A percentile compares a stretch with the other conserved stretches of the same genome.
Evolutionary conservation across 2,888 invertebrate genomes (phyloP).

Genomic region (Thecophora atra): DNA sequence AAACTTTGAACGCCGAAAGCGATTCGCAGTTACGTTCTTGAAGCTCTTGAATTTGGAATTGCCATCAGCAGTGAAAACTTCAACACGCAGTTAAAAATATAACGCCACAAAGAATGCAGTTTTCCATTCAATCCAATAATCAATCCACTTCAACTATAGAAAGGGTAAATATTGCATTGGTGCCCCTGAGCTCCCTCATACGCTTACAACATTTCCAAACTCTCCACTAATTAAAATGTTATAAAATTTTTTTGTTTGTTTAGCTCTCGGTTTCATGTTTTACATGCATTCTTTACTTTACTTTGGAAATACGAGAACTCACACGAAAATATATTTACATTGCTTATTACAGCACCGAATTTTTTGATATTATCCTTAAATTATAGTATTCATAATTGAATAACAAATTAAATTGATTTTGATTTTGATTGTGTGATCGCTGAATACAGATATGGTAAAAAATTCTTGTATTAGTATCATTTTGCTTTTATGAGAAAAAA

Average conservation of each 20-base stretch:
- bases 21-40: no score
- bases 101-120: not conserved
- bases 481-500: no score
- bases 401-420: no score
- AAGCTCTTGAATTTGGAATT: not conserved
- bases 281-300: not conserved
- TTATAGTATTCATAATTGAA: no score
- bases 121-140: not conserved
- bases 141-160: no score
- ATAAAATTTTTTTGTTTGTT: not conserved
- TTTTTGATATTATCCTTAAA: no score
- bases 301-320: not conserved
- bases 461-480: no score
- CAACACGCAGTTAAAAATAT: not conserved
- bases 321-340: not conserved
- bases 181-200: not conserved
- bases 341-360: no score
- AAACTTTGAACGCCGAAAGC: not conserved
- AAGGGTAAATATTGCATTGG: no score
- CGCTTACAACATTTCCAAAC: not conserved
- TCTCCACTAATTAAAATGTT: not conserved
- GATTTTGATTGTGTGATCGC: no score
- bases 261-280: not conserved
- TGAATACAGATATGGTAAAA: no score
- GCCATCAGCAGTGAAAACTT: constrained; percentile 2